Conservation (phyloP, 2,888 invertebrate species). For the Rhagonycha lutea region DNA sequence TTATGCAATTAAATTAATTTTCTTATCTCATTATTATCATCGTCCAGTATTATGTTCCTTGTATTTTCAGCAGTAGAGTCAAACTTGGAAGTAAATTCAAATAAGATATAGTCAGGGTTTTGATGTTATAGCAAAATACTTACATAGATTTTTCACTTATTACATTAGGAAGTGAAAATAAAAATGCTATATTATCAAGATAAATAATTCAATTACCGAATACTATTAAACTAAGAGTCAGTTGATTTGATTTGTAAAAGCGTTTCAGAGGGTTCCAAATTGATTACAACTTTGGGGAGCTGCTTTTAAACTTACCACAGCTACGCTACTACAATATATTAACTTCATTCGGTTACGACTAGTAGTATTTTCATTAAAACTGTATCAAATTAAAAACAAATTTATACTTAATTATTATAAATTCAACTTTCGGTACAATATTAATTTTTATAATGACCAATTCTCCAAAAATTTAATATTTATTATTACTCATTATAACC, state of each 20-base stretch:
- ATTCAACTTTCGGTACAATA: background rate
- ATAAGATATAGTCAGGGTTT: background rate
- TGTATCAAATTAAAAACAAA: background rate
- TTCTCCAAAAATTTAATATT: background rate
- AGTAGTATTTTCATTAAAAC: background rate
- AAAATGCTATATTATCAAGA: background rate
- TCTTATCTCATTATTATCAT: background rate
- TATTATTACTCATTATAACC: background rate
- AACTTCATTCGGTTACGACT: background rate
- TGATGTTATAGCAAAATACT: background rate
- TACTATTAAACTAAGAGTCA: background rate
- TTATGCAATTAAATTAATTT: background rate
- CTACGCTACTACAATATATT: background rate
- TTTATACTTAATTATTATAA: background rate
- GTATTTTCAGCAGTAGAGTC: background rate
- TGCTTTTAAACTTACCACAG: background rate
- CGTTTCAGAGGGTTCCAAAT: background rate
- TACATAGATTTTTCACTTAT: background rate
- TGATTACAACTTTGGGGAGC: background rate
- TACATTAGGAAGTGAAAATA: background rate
- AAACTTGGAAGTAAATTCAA: background rate
- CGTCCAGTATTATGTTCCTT: background rate
- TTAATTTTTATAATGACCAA: background rate
- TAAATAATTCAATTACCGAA: background rate
- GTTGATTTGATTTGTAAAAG: background rate